Conservation (phyloP, 1,140 invertebrate genomes). For the Drosophila lacertosa region DNA sequence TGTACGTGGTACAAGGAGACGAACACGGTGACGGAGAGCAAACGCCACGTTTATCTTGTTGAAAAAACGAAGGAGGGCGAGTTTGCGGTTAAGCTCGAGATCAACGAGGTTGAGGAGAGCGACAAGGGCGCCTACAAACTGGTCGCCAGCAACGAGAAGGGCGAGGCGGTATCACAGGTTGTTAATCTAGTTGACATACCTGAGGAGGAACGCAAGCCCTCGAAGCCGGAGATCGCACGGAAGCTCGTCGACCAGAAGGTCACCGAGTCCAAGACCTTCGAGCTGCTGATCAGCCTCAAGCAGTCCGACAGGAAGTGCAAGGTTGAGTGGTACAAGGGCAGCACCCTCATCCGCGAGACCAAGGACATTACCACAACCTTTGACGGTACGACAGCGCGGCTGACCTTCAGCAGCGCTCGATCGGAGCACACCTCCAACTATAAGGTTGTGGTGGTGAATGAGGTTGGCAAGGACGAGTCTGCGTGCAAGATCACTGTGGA, state of each 20-base stretch:
- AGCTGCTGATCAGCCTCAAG: slow-evolving; percentile 90
- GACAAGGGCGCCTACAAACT: slow-evolving; percentile 96
- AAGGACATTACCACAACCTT: slow-evolving; percentile 89
- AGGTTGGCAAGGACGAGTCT: slow-evolving; percentile 92
- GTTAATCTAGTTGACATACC: slow-evolving; percentile 94
- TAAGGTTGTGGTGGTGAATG: slow-evolving; percentile 92
- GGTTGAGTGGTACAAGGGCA: slow-evolving; percentile 94
- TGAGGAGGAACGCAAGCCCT: slow-evolving; percentile 84
- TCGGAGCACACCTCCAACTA: slow-evolving; percentile 90
- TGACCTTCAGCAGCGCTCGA: slow-evolving; percentile 89
- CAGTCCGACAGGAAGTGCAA: slow-evolving; percentile 90
- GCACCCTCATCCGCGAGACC: slow-evolving; percentile 89
- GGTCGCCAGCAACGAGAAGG: slow-evolving; percentile 96
- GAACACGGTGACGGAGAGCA: slow-evolving; percentile 90
- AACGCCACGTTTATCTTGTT: slow-evolving; percentile 70
- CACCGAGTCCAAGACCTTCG: slow-evolving; percentile 91
- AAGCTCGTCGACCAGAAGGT: slow-evolving; percentile 89
- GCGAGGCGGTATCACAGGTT: slow-evolving; percentile 94
- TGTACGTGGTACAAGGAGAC: slow-evolving; percentile 96
- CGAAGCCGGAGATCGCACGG: slow-evolving; percentile 89
- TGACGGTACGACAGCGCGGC: slow-evolving; percentile 91
- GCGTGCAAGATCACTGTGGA: slow-evolving; percentile 89
- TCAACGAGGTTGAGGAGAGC: slow-evolving; percentile 89
- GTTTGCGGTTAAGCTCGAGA: slow-evolving; percentile 94
- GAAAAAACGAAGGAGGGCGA: slow-evolving; percentile 85